Percentiles rank a stretch among this genome's conserved stretches.
These are phyloP conservation scores for Oligia strigilis DNA, from an alignment of 2,888 invertebrate genomes.

Conservation along the genomic window DNA sequence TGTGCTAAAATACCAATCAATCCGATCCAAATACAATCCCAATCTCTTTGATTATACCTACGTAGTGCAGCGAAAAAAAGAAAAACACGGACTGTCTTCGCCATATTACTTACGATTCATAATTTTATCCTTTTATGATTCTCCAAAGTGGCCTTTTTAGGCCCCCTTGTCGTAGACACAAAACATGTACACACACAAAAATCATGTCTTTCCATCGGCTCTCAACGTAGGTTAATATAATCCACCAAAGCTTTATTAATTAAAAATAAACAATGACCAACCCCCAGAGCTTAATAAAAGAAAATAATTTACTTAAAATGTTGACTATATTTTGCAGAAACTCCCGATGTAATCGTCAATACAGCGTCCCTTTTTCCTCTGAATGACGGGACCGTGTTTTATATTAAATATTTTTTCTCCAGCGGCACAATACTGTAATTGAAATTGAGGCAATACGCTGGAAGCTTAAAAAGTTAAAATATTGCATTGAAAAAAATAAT, in stretches of 20 bases:
- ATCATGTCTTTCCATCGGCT: not conserved
- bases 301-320: constrained; percentile 59
- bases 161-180: not conserved
- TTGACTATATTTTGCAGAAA: constrained; percentile 51
- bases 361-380: constrained; percentile 52
- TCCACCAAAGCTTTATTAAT: constrained; percentile 15
- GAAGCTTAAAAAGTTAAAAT: constrained; percentile 59
- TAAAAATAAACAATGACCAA: constrained; percentile 40
- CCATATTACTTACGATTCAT: too few relatives aligned
- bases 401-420: constrained; percentile 59
- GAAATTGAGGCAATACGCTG: constrained; percentile 49
- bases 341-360: constrained; percentile 53
- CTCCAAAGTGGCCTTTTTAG: too few relatives aligned
- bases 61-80: too few relatives aligned
- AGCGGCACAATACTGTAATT: constrained; percentile 50
- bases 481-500: constrained; percentile 56
- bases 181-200: not conserved
- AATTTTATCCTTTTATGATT: too few relatives aligned
- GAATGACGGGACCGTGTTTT: constrained; percentile 57
- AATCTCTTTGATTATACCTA: too few relatives aligned
- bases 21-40: too few relatives aligned
- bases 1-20: too few relatives aligned
- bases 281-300: constrained; percentile 21
- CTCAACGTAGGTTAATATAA: not conserved
- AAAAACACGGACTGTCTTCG: too few relatives aligned